These are phyloP conservation scores for Drosophila sordidula DNA, from an alignment of 2,888 invertebrate genomes.

Conservation along the genomic window DNA sequence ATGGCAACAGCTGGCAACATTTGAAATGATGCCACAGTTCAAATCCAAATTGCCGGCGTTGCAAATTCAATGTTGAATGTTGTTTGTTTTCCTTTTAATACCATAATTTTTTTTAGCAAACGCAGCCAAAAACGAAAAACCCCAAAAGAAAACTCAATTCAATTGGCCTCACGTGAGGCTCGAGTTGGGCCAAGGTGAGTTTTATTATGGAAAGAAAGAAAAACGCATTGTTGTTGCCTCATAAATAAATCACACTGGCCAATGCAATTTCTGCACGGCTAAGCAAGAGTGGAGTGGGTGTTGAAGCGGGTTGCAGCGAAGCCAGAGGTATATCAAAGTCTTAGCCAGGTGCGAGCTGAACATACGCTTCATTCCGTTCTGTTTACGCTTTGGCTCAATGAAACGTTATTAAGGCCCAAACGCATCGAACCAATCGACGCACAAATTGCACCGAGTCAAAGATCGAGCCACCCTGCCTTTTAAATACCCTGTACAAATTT, in stretches of 20 bases:
- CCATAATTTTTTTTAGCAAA: constrained; percentile 21
- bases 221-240: constrained; percentile 36
- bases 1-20: constrained; percentile 52
- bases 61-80: constrained; percentile 28
- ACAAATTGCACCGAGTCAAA: constrained; percentile 47
- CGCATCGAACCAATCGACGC: constrained; percentile 53
- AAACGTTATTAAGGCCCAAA: constrained; percentile 11
- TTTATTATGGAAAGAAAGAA: constrained; percentile 42
- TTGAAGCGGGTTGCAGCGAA: too few species aligned
- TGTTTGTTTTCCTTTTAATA: constrained; percentile 29
- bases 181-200: constrained; percentile 72
- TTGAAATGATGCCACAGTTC: constrained; percentile 26
- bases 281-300: constrained; percentile 31
- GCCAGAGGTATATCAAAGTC: not conserved
- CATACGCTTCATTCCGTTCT: constrained; percentile 30
- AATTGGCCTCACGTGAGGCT: constrained; percentile 58
- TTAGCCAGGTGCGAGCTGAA: constrained; percentile 51
- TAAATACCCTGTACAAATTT: constrained; percentile 2
- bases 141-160: constrained; percentile 5
- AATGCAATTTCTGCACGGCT: constrained; percentile 48
- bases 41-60: constrained; percentile 36
- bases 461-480: constrained; percentile 20
- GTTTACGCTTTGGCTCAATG: constrained; percentile 18
- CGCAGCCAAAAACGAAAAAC: constrained; percentile 14
- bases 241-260: constrained; percentile 30